Evolutionary conservation across 2,797 vertebrate genomes (phyloP).

Genomic region (Xiphorhynchus erythropygius): DNA sequence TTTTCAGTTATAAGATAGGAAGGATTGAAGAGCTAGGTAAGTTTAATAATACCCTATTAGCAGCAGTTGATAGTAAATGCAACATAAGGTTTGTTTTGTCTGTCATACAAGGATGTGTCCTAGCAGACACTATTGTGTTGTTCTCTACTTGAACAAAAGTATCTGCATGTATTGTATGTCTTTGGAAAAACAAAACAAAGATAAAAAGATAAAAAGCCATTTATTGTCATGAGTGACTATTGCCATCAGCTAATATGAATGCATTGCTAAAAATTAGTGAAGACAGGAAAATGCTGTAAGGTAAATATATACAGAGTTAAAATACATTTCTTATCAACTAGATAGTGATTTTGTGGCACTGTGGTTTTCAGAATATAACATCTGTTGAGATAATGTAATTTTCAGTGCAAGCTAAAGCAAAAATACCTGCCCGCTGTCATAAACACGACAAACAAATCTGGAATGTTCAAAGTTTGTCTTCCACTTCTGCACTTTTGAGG

Average conservation of each 20-base stretch:
- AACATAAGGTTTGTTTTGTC: slow-evolving; percentile 84
- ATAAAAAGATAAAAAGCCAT: slow-evolving; percentile 72
- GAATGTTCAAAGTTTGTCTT: slow-evolving; percentile 87
- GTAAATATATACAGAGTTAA: slow-evolving; percentile 89
- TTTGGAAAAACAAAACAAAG: slow-evolving; percentile 76
- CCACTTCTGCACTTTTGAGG: slow-evolving; percentile 67
- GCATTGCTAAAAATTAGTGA: slow-evolving; percentile 81
- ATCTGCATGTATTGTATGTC: slow-evolving; percentile 72
- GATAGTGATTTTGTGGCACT: slow-evolving; percentile 79
- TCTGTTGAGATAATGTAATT: slow-evolving; percentile 80
- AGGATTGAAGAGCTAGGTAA: slow-evolving; percentile 77
- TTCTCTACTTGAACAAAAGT: slow-evolving; percentile 74
- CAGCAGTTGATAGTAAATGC: slow-evolving; percentile 83
- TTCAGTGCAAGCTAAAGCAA: slow-evolving; percentile 92
- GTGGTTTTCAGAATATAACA: slow-evolving; percentile 73
- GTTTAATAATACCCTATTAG: slow-evolving; percentile 80
- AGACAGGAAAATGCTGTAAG: slow-evolving; percentile 83
- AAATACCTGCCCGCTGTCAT: slow-evolving; percentile 80
- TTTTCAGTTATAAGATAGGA: slow-evolving; percentile 76
- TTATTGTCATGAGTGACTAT: slow-evolving; percentile 74
- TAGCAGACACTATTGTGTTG: slow-evolving; percentile 70
- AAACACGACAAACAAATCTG: slow-evolving; percentile 77
- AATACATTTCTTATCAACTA: slow-evolving; percentile 78
- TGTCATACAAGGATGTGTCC: slow-evolving; percentile 77
- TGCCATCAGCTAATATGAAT: slow-evolving; percentile 80